Base-by-base conservation (phyloP, 2,888 invertebrate genomes). In the Marronus borbonicus region DNA sequence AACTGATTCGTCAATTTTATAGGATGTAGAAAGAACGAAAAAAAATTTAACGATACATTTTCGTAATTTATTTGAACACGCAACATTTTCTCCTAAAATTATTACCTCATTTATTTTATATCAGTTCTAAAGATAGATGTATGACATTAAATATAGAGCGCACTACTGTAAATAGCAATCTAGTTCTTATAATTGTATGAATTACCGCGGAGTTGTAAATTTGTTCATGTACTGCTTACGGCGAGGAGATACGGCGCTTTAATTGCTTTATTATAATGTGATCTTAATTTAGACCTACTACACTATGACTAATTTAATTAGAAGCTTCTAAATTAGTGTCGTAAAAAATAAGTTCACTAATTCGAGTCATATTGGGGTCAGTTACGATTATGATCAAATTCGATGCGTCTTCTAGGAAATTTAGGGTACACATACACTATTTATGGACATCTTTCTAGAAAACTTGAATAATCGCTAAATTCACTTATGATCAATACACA, bases 131-230 rank as follows among this genome's bases (percentile, higher is more conserved):
- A 62, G 31, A 62, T 62, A 62, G 62, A 62, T 24, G n/a, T 8
- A 60, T 60, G 58, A 60, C 28, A 60, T 8, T 20, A 24, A 60
- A 24, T 17, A 20, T 62, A 28, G 10, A 31, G 31, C 20, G 20
- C 24, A 60, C 28, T 24, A 28, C 62, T 62, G 3, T 5, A 28
- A 62, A 28, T 28, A 62, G 62, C 4, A 28, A 28, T 62, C 17
- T 62, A 62, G 28, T 62, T 62, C 62, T 62, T 62, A 62, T 62
- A 62, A 62, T 62, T 62, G 62, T 62, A 28, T 62, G 20, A 10
- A 10, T 28, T 62, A 62, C 31, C 62, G 24, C 10, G 7, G 7
- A 28, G 62, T 31, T 31, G 28, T 14, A 62, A 12, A 62, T 31
- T 62, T 31, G 31, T 62, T 31, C 28, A 44, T 44, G 12, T 44